Percentiles rank a stretch among this genome's conserved stretches.
Evolutionary conservation across 2,797 vertebrate species (phyloP).

Genomic region (Todus mexicanus): DNA sequence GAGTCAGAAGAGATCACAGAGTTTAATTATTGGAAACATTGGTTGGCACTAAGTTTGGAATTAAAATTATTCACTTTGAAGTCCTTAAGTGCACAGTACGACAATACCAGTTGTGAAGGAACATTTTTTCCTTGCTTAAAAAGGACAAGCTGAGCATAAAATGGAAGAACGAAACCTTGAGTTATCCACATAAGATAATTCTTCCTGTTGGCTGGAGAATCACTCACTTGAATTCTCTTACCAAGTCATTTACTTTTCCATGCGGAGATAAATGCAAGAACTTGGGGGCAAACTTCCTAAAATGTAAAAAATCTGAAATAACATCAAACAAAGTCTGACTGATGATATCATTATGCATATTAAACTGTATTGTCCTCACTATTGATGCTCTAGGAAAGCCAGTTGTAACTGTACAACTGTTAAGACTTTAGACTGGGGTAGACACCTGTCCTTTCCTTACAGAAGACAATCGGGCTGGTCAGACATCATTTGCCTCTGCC

Average conservation of each 20-base stretch:
- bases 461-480: not conserved
- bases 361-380: not conserved
- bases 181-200: not conserved
- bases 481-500: not conserved
- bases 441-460: not conserved
- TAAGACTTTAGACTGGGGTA: not conserved
- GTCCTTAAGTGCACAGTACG: conserved; percentile 4
- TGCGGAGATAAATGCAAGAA: not conserved
- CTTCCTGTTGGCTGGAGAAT: not conserved
- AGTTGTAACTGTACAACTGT: not conserved
- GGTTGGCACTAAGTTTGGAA: conserved; percentile 48
- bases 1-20: conserved; percentile 39
- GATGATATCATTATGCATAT: not conserved
- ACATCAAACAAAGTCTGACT: not conserved
- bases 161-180: not conserved
- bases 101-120: conserved; percentile 35
- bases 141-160: conserved; percentile 19
- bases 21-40: conserved; percentile 55
- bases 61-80: conserved; percentile 47
- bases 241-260: not conserved
- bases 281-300: not conserved
- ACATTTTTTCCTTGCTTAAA: conserved; percentile 1
- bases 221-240: not conserved
- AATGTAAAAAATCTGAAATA: not conserved
- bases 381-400: not conserved